phyloP scores from a whole-genome alignment of 2,888 invertebrate species.

The Lamellibrachia satsuma region DNA sequence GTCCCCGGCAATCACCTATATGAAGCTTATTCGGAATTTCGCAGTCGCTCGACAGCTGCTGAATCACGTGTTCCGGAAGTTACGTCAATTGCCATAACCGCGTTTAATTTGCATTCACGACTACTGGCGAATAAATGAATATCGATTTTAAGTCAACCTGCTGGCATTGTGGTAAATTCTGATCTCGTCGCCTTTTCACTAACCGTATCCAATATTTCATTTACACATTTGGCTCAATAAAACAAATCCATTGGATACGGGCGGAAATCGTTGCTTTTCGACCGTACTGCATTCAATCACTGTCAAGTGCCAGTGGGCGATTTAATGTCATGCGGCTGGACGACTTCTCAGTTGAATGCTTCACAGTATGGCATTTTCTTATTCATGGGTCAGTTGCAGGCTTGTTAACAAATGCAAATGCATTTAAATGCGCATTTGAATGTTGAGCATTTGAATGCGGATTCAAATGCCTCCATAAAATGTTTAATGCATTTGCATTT shows the following conservation, averaged over 20 bases:
- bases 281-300: neutral
- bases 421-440: no score
- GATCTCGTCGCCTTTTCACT: neutral
- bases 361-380: neutral
- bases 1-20: neutral
- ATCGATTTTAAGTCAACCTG: neutral
- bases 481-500: no score
- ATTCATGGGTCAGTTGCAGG: neutral
- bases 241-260: neutral
- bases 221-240: neutral
- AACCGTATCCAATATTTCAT: conserved; percentile 17
- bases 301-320: neutral
- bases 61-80: neutral
- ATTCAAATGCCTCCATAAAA: no score
- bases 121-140: neutral
- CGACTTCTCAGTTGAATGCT: neutral
- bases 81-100: neutral
- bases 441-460: no score
- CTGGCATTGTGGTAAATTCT: neutral
- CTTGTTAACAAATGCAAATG: neutral
- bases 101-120: neutral
- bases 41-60: neutral
- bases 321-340: neutral
- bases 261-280: conserved; percentile 10
- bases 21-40: neutral